Evolutionary conservation across 2,797 vertebrate species (phyloP).

Genomic region (Alca torda): DNA sequence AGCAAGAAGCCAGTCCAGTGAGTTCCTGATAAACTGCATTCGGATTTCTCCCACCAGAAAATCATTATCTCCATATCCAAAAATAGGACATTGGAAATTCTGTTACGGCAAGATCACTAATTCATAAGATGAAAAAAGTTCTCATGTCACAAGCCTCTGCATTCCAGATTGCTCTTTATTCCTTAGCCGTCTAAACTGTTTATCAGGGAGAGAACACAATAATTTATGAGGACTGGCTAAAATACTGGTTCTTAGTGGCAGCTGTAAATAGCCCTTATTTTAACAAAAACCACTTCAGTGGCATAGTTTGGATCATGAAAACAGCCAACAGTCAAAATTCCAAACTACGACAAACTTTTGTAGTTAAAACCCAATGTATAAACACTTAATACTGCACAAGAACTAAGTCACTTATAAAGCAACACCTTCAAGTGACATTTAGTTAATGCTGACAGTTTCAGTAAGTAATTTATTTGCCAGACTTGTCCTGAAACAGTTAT

Average conservation of each 20-base stretch:
- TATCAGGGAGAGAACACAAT: not conserved
- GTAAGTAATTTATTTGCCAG: not conserved
- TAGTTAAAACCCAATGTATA: not conserved
- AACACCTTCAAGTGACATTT: not conserved
- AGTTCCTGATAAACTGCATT: not conserved
- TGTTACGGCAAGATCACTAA: conserved; percentile 14
- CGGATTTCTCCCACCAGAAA: not conserved
- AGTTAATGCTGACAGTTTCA: not conserved
- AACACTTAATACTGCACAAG: not conserved
- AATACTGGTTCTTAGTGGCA: not conserved
- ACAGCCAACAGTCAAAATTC: not conserved
- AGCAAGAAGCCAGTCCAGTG: not conserved
- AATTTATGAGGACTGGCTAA: not conserved
- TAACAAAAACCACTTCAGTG: not conserved
- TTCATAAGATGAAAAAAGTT: not conserved
- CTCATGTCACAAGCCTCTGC: not conserved
- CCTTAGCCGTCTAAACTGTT: not conserved
- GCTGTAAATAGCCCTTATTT: not conserved
- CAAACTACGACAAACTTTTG: not conserved
- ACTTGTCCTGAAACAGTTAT: not conserved
- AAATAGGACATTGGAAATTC: conserved; percentile 47
- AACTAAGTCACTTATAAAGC: not conserved
- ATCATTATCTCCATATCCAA: conserved; percentile 20
- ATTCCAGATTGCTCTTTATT: not conserved
- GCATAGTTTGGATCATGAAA: not conserved